Conservation (phyloP, 2,113 vertebrate genomes). For the Elachura formosa region DNA sequence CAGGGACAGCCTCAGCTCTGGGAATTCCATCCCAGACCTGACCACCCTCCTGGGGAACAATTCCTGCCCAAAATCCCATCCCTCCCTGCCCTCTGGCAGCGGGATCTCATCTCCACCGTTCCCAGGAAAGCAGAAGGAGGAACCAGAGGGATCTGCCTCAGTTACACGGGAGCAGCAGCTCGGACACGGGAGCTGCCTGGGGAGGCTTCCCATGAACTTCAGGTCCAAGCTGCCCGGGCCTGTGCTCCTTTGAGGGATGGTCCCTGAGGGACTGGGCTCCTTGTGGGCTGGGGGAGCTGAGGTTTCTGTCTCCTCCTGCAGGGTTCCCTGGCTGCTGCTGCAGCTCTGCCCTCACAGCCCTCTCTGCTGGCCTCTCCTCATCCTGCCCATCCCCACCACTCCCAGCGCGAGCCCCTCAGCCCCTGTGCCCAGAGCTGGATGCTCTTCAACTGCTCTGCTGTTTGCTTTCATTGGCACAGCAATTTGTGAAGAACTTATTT, state of each 20-base stretch:
- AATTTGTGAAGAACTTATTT: slow-evolving; percentile 40
- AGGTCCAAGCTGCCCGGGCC: accelerated
- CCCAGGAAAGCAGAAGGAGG: not conserved
- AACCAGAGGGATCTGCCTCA: not conserved
- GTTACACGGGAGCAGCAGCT: accelerated
- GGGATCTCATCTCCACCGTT: accelerated
- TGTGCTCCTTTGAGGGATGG: accelerated
- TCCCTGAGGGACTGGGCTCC: accelerated
- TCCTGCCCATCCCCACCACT: too few species aligned
- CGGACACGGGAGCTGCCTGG: accelerated
- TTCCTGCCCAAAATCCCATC: not conserved
- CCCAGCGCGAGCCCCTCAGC: too few species aligned
- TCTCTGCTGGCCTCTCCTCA: too few species aligned
- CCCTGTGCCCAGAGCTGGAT: not conserved
- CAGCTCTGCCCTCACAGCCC: too few species aligned
- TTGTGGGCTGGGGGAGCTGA: accelerated
- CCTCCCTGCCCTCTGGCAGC: not conserved
- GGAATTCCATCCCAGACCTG: not conserved
- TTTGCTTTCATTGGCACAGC: slow-evolving; percentile 5
- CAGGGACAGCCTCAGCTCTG: not conserved
- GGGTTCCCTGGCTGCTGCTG: not conserved
- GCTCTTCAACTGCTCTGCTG: not conserved
- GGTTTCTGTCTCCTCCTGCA: not conserved
- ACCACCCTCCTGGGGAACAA: not conserved
- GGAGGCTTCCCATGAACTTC: accelerated